Percentiles rank a stretch among this genome's conserved stretches.
Evolutionary conservation across 2,888 invertebrate species (phyloP).

Genomic region (Harpalus rubripes): DNA sequence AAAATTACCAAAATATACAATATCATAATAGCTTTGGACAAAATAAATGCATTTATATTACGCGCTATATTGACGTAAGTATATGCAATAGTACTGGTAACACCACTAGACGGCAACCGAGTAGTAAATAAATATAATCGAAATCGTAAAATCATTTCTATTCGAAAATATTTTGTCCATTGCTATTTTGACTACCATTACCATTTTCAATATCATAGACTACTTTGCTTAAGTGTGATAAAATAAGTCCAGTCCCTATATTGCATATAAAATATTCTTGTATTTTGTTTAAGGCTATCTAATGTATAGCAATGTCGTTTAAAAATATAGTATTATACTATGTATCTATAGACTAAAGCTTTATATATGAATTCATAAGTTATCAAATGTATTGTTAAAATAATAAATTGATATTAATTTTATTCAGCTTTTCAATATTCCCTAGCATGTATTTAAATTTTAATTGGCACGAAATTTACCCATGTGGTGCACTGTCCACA

Average conservation of each 20-base stretch:
- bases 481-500: too few relatives aligned
- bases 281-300: conserved; percentile 26
- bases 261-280: conserved; percentile 19
- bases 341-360: conserved; percentile 31
- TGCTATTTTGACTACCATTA: not conserved
- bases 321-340: not conserved
- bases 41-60: not conserved
- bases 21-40: not conserved
- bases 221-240: conserved; percentile 40
- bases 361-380: conserved; percentile 27
- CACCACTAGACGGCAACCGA: too few relatives aligned
- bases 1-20: not conserved
- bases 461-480: too few relatives aligned
- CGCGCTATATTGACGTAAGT: too few relatives aligned
- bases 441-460: too few relatives aligned
- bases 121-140: too few relatives aligned
- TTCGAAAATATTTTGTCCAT: not conserved
- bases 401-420: conserved; percentile 44
- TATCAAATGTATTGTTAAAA: conserved; percentile 39
- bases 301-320: conserved; percentile 19
- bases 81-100: too few relatives aligned
- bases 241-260: conserved; percentile 23
- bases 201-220: conserved; percentile 1
- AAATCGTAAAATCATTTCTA: too few relatives aligned
- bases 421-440: not conserved